Evolutionary conservation across 1,140 invertebrate genomes (phyloP).

Genomic region (Eupeodes corollae): DNA sequence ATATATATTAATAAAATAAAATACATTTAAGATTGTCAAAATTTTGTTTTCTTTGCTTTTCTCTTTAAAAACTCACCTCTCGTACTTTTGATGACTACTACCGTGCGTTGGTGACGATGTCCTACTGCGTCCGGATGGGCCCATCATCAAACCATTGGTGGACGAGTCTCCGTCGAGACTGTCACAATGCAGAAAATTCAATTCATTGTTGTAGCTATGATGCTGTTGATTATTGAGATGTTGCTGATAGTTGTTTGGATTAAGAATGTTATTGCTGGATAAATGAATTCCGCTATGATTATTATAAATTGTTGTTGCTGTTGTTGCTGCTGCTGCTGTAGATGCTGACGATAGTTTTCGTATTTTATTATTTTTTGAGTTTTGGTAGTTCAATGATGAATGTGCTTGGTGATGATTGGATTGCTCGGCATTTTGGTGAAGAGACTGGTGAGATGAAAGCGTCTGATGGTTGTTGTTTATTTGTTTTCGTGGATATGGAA

Average conservation of each 20-base stretch:
- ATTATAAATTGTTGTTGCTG: slow-evolving; percentile 16
- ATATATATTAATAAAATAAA: neutral
- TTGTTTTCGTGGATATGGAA: slow-evolving; percentile 9
- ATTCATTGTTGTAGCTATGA: slow-evolving; percentile 2
- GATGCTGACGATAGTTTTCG: neutral
- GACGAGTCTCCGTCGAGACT: neutral
- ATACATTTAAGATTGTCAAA: neutral
- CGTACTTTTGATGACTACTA: slow-evolving; percentile 9
- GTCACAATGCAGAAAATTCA: slow-evolving; percentile 5
- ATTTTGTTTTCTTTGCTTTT: neutral
- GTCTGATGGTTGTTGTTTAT: slow-evolving; percentile 1
- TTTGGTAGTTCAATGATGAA: slow-evolving; percentile 9
- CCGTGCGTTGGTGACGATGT: slow-evolving; percentile 14
- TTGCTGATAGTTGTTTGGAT: neutral
- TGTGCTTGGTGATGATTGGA: slow-evolving; percentile 3
- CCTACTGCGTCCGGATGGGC: slow-evolving; percentile 7
- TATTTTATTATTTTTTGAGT: no score
- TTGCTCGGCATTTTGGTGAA: no score
- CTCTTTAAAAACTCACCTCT: slow-evolving; percentile 18
- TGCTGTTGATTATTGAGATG: neutral
- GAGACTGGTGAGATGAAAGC: no score
- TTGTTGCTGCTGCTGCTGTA: slow-evolving; percentile 10
- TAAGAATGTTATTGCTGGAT: slow-evolving; percentile 2
- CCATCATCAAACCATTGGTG: neutral
- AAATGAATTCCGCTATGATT: slow-evolving; percentile 9